Conservation (phyloP, 2,113 vertebrate genomes). For the Percopsis transmontana region DNA sequence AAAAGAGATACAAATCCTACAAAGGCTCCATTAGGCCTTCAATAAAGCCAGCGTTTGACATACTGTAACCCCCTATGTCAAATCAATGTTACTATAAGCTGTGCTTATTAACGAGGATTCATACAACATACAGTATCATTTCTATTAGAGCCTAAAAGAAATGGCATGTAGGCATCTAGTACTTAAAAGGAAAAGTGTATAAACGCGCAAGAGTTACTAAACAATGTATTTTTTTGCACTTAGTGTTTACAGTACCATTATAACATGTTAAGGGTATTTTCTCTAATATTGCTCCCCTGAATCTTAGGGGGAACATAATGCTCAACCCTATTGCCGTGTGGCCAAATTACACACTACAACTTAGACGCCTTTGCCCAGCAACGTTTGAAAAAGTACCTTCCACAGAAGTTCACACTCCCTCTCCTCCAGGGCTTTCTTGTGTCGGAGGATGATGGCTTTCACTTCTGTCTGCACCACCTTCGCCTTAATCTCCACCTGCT, state of each 20-base stretch:
- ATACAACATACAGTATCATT: too few species aligned
- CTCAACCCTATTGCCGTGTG: too few species aligned
- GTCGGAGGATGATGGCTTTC: constrained; percentile 90
- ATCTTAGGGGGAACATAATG: neutral
- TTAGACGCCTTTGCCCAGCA: neutral
- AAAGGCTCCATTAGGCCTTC: neutral
- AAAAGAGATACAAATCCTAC: neutral
- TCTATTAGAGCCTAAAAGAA: too few species aligned
- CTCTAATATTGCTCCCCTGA: neutral
- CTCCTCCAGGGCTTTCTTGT: constrained; percentile 96
- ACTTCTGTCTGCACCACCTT: constrained; percentile 97
- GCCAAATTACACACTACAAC: neutral
- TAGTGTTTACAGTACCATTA: neutral
- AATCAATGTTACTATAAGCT: too few species aligned
- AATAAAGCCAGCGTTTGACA: too few species aligned
- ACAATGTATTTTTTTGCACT: neutral
- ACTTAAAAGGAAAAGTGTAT: too few species aligned
- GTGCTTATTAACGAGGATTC: too few species aligned
- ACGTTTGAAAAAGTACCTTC: constrained; percentile 82
- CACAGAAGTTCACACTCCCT: constrained; percentile 95
- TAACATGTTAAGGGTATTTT: neutral
- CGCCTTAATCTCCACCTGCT: constrained; percentile 97
- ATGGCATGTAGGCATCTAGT: too few species aligned
- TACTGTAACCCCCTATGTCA: too few species aligned
- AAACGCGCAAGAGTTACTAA: too few species aligned